These are phyloP conservation scores for Drosophila dunni DNA, from an alignment of 1,140 invertebrate species.

Conservation along the genomic window DNA sequence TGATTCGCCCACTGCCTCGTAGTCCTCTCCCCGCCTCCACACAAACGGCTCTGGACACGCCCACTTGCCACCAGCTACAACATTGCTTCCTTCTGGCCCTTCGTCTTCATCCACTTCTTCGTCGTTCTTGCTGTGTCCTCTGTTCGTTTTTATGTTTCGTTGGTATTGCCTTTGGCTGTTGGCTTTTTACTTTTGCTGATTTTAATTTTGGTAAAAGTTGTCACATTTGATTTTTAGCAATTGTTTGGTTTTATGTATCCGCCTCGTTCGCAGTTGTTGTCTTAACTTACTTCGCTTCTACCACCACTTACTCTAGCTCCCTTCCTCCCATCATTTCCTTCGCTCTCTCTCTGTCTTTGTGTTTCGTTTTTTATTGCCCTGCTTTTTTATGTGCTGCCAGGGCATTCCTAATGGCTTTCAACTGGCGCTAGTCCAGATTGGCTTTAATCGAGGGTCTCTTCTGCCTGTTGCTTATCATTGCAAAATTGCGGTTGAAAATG, in stretches of 20 bases:
- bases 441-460: conserved; percentile 48
- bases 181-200: conserved; percentile 68
- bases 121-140: background rate
- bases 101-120: background rate
- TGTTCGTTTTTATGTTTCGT: conserved; percentile 33
- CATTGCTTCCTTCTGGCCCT: background rate
- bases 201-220: conserved; percentile 83
- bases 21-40: too few species aligned
- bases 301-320: background rate
- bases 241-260: conserved; percentile 77
- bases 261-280: conserved; percentile 56
- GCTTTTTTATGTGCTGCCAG: conserved; percentile 70
- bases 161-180: conserved; percentile 45
- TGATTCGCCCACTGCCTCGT: conserved; percentile 58
- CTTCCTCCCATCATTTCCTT: background rate
- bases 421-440: conserved; percentile 35
- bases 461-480: conserved; percentile 42
- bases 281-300: conserved; percentile 56
- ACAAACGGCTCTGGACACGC: conserved; percentile 13
- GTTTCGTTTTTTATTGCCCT: conserved; percentile 56
- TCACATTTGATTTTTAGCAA: conserved; percentile 82
- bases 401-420: conserved; percentile 57
- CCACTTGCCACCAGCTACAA: background rate
- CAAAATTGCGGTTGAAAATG: conserved; percentile 43
- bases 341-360: conserved; percentile 4